Base-by-base conservation (phyloP, 1,140 invertebrate species). In the Bombus pyrosoma region DNA sequence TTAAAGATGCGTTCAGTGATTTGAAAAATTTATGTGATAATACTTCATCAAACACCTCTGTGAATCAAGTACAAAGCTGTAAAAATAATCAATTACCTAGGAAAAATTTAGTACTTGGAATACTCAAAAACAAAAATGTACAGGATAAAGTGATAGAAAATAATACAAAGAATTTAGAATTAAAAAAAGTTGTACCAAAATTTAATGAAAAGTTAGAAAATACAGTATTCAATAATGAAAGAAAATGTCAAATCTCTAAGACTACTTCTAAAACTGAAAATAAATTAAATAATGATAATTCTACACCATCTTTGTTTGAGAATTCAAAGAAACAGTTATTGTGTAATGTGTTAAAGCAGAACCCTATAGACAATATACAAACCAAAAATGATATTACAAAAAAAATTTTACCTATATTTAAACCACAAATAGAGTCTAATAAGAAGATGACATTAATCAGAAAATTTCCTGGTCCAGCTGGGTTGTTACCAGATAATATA, bases 391-490 rank as follows among this genome's bases (percentile, higher is more conserved):
- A 57, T 71, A 41, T 25, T 77, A 41, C 22, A 5, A 37, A 57
- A 39, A 62, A 72, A n/a, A n/a, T n/a, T 59, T 37, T 57, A 39
- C 69, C n/a, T 77, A 15, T 34, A n/a, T 73, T 73, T 66, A 82
- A 87, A 41, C 81, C 47, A 34, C 66, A 41, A 64, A 34, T 39
- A 37, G 37, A 81, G 15, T 12, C 74, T 13, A 86, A 75, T 73
- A 89, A 88, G 57, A 89, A 83, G 77, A 77, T 64, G 47, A 81
- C 92, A 75, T 22, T 95, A 15, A 72, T 93, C 9, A 90, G 95
- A 89, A 92, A 93, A 88, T 95, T 95, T 89, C 94, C 95, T 41
- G 94, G 95, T 25, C 94, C 95, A 80, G 95, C 94, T 68, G 95
- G 94, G n/a, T 80, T 95, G 39, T 76, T 95, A 53, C 90, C 91